Base-by-base conservation (phyloP, 2,888 invertebrate species). In the Holacanthella duospinosa region DNA sequence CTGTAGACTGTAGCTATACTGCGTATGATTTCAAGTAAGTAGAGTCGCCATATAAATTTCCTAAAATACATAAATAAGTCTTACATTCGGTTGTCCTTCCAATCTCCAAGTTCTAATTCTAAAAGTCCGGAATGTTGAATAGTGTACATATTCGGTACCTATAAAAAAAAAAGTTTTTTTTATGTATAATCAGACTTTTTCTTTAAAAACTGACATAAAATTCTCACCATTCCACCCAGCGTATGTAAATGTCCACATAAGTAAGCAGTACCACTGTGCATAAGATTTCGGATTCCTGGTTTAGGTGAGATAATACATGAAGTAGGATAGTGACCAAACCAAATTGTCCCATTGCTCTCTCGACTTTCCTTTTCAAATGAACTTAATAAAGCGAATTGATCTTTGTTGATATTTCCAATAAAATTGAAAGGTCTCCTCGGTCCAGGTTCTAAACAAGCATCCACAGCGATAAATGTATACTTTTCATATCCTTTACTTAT, bases 251-350 rank as follows among this genome's bases (percentile, higher is more conserved):
- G 94, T 0, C 94, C 94, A 78, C 92, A 92, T 26, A 93, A 78
- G 79, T 93, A 93, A 0, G 83, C 89, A 73, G 86, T 80, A 59
- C 86, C 85, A 60, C 81, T 82, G 55, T 78, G 63, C 69, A 72
- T 83, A 43, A 86, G 74, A 53, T 81, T 75, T 54, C 85, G 78
- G 21, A 85, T 72, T 64, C 78, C 79, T 61, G 81, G 79, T 43
- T 77, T 75, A 16, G 84, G 77, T 1, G 86, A 79, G 48, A 89
- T 77, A 72, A 93, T 88, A 71, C 89, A 87, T 2, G 93, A 92
- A 25, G 92, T 89, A 2, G 94, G 93, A 78, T 93, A 93, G 77
- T 94, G 94, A 1, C 91, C 93, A 79, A 92, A 93, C 83, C 86
- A 87, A 67, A 89, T 78, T 1, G 86, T 85, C 71, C 83, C 82